Evolutionary conservation across 2,888 invertebrate species (phyloP).

Genomic region (Leptopilina syphax): DNA sequence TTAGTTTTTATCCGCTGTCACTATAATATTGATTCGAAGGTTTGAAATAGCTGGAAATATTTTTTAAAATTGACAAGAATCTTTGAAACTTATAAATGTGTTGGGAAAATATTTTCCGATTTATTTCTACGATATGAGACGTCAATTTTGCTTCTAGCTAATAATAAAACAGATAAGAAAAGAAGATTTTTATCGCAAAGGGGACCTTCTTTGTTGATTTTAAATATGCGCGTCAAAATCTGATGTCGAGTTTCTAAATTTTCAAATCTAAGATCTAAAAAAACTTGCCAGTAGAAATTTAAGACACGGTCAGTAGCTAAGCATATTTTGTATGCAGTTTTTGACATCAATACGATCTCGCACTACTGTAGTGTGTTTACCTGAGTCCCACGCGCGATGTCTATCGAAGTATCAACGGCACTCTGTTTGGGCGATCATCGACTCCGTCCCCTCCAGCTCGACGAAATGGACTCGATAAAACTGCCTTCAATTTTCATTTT

Average conservation of each 20-base stretch:
- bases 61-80: too few species aligned
- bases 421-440: too few species aligned
- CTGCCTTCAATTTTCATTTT: too few species aligned
- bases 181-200: neutral
- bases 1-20: too few species aligned
- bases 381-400: neutral
- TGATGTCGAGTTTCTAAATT: constrained; percentile 17
- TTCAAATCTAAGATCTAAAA: neutral
- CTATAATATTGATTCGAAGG: too few species aligned
- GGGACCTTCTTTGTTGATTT: constrained; percentile 21
- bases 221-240: constrained; percentile 17
- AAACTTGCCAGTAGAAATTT: neutral
- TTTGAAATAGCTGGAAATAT: too few species aligned
- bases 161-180: neutral
- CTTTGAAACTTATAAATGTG: neutral
- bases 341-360: constrained; percentile 27
- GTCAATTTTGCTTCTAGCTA: neutral
- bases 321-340: neutral
- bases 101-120: constrained; percentile 2
- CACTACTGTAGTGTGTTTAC: constrained; percentile 9
- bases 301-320: neutral
- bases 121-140: neutral
- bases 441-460: too few species aligned
- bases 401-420: too few species aligned
- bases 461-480: too few species aligned